Evolutionary conservation across 2,113 vertebrate species (phyloP), one percentile per base, ranked within the genome.

Genomic region (Hydrochoerus hydrochaeris): DNA sequence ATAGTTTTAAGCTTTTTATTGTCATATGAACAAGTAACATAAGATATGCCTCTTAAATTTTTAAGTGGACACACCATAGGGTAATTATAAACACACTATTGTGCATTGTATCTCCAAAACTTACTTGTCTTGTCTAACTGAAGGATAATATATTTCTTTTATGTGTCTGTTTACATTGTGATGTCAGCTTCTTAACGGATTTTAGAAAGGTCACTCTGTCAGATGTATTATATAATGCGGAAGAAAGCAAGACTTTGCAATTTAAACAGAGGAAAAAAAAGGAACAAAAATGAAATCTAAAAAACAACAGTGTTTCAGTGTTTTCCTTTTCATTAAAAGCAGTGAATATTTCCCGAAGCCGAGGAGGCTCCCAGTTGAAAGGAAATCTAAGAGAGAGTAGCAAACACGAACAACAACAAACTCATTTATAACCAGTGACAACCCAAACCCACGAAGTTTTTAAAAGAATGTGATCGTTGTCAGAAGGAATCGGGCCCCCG

Each of bases 381-480:
- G 24, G 95, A 95, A 94, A 57, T 96, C 91, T 86, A 28, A 1
- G 0, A 85, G 44, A 95, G 85, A 98, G 93, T 80, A 94, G 94
- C 0, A 0, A 97, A 96, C 16, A 22, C 90, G 5, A 96, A 94
- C 85, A 95, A 97, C 96, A 97, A 97, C 98, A 96, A 81, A 65
- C 94, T 98, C 96, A 98, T 99, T 99, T 99, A 98, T 98, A 99
- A 99, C 98, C 98, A 98, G 99, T 99, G 99, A 99, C 99, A 99
- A 99, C 98, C 98, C 98, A 98, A 99, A 99, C 98, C 98, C 98
- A 98, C 85, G 98, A 99, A 99, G 98, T 99, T 99, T 99, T 98
- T 99, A 98, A 99, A 99, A 99, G 99, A 99, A 99, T 99, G 99
- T 99, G 99, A 99, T 99, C 99, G 99, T 99, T 99, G 99, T 99